Percentiles rank a stretch among this genome's conserved stretches.
Conservation (phyloP, 2,888 invertebrate species). For the Malacosoma neustria region DNA sequence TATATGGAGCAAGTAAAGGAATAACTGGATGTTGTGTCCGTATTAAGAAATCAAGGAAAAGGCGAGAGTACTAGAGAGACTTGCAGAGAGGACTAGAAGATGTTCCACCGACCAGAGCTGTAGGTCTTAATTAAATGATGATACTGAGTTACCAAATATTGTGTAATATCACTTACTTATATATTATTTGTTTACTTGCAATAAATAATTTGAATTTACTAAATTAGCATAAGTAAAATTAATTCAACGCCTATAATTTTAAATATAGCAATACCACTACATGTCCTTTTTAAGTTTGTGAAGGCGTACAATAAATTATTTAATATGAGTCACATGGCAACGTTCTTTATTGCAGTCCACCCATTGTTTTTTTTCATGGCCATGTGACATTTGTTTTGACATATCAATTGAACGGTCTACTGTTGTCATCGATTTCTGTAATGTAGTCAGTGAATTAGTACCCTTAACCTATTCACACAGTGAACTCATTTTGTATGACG, state of each 20-base stretch:
- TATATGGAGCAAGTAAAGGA: no score
- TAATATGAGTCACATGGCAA: background rate
- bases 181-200: no score
- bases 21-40: no score
- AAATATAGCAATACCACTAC: slow-evolving; percentile 1
- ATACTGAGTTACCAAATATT: no score
- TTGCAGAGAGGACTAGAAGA: no score
- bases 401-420: background rate
- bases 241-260: background rate
- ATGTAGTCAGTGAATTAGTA: background rate
- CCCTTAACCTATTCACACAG: background rate
- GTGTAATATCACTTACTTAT: no score
- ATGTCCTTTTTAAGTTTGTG: slow-evolving; percentile 2
- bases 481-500: background rate
- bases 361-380: slow-evolving; percentile 8
- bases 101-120: no score
- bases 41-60: no score
- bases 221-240: background rate
- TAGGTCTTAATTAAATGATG: no score
- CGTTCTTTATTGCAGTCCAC: background rate
- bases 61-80: no score
- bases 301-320: background rate
- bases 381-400: background rate
- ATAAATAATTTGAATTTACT: no score
- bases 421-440: background rate